These are phyloP conservation scores for Tragelaphus eurycerus DNA, from an alignment of 2,797 vertebrate species.

Conservation along the genomic window DNA sequence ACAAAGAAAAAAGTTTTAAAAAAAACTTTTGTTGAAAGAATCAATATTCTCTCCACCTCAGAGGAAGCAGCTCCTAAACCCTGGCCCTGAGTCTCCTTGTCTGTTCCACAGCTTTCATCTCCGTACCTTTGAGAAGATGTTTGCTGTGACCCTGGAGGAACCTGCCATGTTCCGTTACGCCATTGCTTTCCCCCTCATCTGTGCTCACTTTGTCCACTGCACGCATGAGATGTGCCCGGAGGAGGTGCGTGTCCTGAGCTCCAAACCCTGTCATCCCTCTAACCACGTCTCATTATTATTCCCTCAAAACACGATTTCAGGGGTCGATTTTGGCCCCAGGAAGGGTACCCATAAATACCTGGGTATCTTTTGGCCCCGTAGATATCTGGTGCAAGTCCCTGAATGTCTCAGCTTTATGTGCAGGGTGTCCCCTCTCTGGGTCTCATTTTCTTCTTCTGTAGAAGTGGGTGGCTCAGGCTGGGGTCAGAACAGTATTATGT, in stretches of 20 bases:
- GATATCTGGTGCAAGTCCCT: not conserved
- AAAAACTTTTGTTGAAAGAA: not conserved
- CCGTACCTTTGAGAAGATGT: conserved; percentile 92
- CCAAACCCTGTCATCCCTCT: not conserved
- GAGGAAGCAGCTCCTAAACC: not conserved
- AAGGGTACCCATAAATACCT: not conserved
- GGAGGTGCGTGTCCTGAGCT: conserved; percentile 87
- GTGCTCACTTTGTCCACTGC: conserved; percentile 87
- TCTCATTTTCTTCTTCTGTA: not conserved
- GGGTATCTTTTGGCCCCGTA: not conserved
- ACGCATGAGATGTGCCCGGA: conserved; percentile 92
- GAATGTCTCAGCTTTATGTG: not conserved
- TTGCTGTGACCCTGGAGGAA: conserved; percentile 86
- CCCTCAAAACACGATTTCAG: not conserved
- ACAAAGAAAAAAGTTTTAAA: not conserved
- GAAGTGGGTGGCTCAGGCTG: not conserved
- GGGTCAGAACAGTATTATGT: not conserved
- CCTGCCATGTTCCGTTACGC: conserved; percentile 87
- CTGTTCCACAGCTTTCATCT: conserved; percentile 86
- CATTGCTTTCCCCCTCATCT: conserved; percentile 88
- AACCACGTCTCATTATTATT: not conserved
- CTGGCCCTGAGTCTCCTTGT: not conserved
- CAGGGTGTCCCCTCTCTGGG: not conserved
- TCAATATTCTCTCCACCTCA: not conserved
- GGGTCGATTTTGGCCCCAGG: not conserved